Conservation (phyloP, 1,140 invertebrate species). For the Sweltsa coloradensis region DNA sequence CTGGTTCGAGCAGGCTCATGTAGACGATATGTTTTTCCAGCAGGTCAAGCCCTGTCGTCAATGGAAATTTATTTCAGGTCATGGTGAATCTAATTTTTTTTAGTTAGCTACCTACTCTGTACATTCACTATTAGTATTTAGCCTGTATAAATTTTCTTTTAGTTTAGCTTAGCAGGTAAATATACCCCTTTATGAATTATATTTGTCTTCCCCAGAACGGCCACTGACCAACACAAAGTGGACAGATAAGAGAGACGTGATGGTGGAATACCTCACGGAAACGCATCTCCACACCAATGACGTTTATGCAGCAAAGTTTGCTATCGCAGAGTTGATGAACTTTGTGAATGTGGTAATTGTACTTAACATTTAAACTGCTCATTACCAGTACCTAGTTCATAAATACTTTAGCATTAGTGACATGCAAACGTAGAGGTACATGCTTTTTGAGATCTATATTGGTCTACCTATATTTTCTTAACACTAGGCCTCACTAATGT, state of each 20-base stretch:
- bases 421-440: no score
- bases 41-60: not conserved
- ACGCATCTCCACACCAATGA: not conserved
- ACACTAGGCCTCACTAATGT: no score
- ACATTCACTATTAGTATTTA: no score
- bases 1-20: not conserved
- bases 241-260: not conserved
- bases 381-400: no score
- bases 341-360: conserved; percentile 2
- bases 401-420: no score
- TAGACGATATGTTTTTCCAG: not conserved
- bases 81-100: not conserved
- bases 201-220: no score
- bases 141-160: no score
- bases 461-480: no score
- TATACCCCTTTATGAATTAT: no score
- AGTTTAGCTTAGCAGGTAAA: no score
- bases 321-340: not conserved
- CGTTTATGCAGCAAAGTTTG: conserved; percentile 1
- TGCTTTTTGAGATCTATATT: no score
- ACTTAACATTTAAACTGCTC: no score
- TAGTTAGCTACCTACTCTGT: not conserved
- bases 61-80: not conserved
- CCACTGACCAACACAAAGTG: not conserved
- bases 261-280: not conserved